phyloP scores from a whole-genome alignment of 30 jellyfish, hydroid and myxozoan genomes.

The Sanderia malayensis region DNA sequence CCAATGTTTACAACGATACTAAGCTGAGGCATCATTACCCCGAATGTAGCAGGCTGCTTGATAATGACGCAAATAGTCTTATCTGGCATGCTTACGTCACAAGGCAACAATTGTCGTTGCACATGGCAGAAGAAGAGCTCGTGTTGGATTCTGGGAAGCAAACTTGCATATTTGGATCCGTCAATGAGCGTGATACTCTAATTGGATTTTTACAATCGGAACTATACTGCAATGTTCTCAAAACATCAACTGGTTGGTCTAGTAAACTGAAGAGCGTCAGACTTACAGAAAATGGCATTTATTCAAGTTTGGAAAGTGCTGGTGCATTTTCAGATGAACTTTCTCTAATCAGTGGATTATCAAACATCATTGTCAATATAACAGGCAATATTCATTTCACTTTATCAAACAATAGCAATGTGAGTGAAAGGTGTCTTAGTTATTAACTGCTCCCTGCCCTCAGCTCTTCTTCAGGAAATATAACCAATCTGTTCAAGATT shows the following conservation, averaged over 20 bases:
- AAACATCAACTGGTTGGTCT: constrained; percentile 37
- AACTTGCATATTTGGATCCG: constrained; percentile 37
- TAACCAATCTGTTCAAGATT: no score
- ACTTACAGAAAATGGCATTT: neutral
- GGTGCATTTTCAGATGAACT: constrained; percentile 31
- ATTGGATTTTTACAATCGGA: constrained; percentile 42
- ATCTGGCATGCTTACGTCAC: constrained; percentile 22
- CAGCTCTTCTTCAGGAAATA: no score
- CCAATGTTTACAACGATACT: constrained; percentile 21
- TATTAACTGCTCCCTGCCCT: no score
- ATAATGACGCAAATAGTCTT: neutral
- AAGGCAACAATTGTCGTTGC: constrained; percentile 21
- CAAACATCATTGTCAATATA: neutral
- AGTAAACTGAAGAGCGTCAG: constrained; percentile 32
- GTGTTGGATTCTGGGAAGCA: constrained; percentile 13
- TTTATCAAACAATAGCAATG: neutral
- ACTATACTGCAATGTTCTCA: neutral
- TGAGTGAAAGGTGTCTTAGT: neutral
- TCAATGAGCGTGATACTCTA: constrained; percentile 8
- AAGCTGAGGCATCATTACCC: constrained; percentile 6
- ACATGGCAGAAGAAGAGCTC: constrained; percentile 42
- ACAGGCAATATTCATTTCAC: neutral
- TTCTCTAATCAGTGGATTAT: neutral
- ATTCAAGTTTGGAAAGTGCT: neutral
- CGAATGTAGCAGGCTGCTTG: constrained; percentile 28